phyloP scores from a whole-genome alignment of 2,888 invertebrate species.

The Tetranychus piercei region DNA sequence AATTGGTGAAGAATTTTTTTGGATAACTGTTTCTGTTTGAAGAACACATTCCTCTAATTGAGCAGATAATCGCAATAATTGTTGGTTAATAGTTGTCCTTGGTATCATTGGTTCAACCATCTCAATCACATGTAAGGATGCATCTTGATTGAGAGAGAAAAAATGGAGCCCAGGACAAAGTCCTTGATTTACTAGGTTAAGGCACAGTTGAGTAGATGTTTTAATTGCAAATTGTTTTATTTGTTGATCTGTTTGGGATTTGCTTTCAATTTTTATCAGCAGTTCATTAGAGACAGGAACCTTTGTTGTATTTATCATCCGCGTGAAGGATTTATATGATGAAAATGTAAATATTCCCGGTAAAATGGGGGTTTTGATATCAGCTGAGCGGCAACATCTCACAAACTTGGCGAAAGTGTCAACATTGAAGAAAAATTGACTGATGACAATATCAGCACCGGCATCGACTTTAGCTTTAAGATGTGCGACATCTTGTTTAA shows the following conservation, averaged over 20 bases:
- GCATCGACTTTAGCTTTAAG: conserved; percentile 57
- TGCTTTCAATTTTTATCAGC: conserved; percentile 39
- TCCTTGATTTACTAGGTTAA: conserved; percentile 37
- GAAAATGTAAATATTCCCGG: conserved; percentile 55
- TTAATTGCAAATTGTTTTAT: conserved; percentile 43
- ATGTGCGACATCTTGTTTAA: conserved; percentile 43
- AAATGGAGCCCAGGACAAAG: conserved; percentile 40
- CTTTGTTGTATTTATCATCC: conserved; percentile 45
- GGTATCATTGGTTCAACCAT: neutral
- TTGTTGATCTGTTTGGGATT: conserved; percentile 43
- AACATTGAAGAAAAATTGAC: conserved; percentile 61
- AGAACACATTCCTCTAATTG: neutral
- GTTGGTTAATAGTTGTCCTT: neutral
- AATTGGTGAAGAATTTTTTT: neutral
- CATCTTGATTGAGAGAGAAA: conserved; percentile 41
- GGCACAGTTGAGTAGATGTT: conserved; percentile 39
- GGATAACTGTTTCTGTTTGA: neutral
- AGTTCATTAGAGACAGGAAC: conserved; percentile 47
- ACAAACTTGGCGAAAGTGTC: conserved; percentile 46
- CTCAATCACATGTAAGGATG: conserved; percentile 29
- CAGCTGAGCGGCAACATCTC: conserved; percentile 43
- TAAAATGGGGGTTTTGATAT: conserved; percentile 55
- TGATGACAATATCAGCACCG: conserved; percentile 69
- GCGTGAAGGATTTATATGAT: conserved; percentile 41
- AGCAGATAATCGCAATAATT: neutral